phyloP scores from a whole-genome alignment of 2,797 vertebrate genomes.

The Rhinatrema bivittatum region DNA sequence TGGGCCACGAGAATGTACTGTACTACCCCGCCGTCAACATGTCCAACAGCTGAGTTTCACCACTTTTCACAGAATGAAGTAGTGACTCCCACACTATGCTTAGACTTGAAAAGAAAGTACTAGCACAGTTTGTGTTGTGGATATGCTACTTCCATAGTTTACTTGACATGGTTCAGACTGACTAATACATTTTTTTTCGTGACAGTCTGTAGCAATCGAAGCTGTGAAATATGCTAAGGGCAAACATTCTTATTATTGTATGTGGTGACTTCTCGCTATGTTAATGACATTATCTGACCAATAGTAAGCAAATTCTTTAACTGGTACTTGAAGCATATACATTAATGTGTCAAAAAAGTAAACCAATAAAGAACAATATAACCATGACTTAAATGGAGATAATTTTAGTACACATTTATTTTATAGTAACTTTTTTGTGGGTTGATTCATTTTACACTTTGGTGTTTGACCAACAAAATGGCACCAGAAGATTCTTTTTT shows the following conservation, averaged over 20 bases:
- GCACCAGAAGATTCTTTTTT: constrained; percentile 26
- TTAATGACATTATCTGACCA: constrained; percentile 59
- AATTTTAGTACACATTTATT: constrained; percentile 55
- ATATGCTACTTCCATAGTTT: constrained; percentile 73
- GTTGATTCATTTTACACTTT: constrained; percentile 54
- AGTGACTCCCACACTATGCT: constrained; percentile 49
- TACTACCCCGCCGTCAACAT: constrained; percentile 51
- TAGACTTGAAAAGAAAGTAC: constrained; percentile 64
- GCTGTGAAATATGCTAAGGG: constrained; percentile 73
- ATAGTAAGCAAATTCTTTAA: constrained; percentile 52
- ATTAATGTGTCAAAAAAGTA: constrained; percentile 48
- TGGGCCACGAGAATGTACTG: constrained; percentile 59
- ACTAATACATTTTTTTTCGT: constrained; percentile 60
- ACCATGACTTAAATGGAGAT: constrained; percentile 56
- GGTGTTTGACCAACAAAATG: constrained; percentile 51
- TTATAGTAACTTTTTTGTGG: constrained; percentile 55
- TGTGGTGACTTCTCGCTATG: constrained; percentile 63
- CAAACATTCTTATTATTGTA: constrained; percentile 61
- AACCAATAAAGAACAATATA: constrained; percentile 44
- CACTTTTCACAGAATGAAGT: constrained; percentile 49
- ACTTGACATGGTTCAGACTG: constrained; percentile 73
- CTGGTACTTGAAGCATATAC: constrained; percentile 59
- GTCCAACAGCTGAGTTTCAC: constrained; percentile 49
- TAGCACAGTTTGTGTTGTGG: constrained; percentile 72
- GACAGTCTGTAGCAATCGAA: constrained; percentile 70